Evolutionary conservation across 2,113 vertebrate genomes (phyloP), one percentile per base, ranked within the genome.

Genomic region (Gasterosteus nipponicus): DNA sequence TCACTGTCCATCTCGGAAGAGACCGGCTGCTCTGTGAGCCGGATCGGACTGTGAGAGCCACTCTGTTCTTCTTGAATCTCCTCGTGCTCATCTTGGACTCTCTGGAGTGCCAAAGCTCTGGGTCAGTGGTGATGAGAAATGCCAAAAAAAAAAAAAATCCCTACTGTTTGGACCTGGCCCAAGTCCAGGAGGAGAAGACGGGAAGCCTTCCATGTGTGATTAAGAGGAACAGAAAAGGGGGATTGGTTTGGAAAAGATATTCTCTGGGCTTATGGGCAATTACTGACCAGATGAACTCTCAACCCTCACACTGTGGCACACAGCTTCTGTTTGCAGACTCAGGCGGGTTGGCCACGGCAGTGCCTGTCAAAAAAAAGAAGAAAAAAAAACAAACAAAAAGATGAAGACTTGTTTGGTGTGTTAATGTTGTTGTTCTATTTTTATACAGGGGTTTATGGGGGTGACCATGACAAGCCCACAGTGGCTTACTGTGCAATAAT

Each of bases 401-500:
- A 86, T 81, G 81, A 87, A 86, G 91, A 93, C 93, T 94, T 92
- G 93, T 95, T 96, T 95, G 91, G 93, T 39, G 92, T 95, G 94
- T 95, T 95, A 87, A 86, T 95, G 92, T 94, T 94, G 91, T 93
- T 93, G 92, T 93, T 95, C 93, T 96, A 95, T 96, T 95, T 97
- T 96, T 95, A 93, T 94, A 95, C 93, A 81, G 91, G 89, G 87
- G 89, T 93, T 93, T 90, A 94, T 90, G 91, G 93, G 93, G 92
- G 90, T 89, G 94, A 95, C 95, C 94, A 92, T 95, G 93, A 93
- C 89, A 80, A 94, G 95, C 95, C 96, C 94, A 92, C 77, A 80
- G 87, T 81, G 97, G 96, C 96, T 96, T 95, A 95, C 95, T 95
- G 97, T 98, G 97, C 97, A 99, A 97, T 97, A 96, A 96, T 94